Percentiles rank a stretch among this genome's conserved stretches.
Evolutionary conservation across 92 coral and sea anemone genomes (phyloP).

Genomic region (Anthopleura xanthogrammica): DNA sequence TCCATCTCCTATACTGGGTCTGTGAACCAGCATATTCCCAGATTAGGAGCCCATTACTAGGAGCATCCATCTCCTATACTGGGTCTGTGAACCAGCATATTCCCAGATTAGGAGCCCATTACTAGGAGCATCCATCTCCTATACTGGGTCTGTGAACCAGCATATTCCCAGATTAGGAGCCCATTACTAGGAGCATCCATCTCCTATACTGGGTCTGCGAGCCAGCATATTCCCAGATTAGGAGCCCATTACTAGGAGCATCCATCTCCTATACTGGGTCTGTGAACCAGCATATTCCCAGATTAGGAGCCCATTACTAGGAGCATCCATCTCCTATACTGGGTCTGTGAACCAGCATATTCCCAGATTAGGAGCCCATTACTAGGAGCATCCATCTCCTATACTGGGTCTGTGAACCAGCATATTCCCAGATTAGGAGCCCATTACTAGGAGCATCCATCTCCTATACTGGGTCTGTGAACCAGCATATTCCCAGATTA

Average conservation of each 20-base stretch:
- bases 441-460: background rate
- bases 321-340: background rate
- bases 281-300: background rate
- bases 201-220: background rate
- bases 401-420: background rate
- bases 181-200: background rate
- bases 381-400: background rate
- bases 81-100: too few relatives aligned
- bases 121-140: background rate
- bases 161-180: background rate
- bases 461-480: background rate
- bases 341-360: too few relatives aligned
- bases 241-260: background rate
- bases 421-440: background rate
- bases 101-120: background rate
- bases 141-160: background rate
- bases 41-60: background rate
- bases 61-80: background rate
- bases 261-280: background rate
- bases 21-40: background rate
- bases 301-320: background rate
- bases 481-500: too few relatives aligned
- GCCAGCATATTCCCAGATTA: too few relatives aligned
- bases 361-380: background rate
- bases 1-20: background rate